Evolutionary conservation across 2,797 vertebrate species (phyloP).

Genomic region (Vireo griseus): DNA sequence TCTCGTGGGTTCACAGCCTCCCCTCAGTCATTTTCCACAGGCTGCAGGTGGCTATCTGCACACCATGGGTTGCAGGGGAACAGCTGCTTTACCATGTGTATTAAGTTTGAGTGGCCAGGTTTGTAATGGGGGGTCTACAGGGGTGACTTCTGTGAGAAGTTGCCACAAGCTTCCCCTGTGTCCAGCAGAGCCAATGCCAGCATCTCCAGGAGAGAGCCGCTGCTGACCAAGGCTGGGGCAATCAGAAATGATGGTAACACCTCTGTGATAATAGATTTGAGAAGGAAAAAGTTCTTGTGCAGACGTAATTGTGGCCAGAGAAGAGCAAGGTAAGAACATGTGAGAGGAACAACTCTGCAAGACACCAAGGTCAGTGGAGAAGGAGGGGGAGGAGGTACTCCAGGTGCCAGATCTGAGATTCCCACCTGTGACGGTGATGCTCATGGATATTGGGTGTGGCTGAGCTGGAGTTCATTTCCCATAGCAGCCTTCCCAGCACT

Average conservation of each 20-base stretch:
- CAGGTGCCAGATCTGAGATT: rapidly evolving
- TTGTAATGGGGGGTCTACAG: background rate
- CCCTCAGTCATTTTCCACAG: background rate
- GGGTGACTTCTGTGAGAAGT: background rate
- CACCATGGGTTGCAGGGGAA: background rate
- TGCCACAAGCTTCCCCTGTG: background rate
- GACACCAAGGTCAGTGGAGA: background rate
- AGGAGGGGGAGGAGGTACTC: background rate
- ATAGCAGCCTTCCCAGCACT: background rate
- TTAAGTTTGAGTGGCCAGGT: background rate
- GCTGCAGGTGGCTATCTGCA: background rate
- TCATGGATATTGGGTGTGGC: background rate
- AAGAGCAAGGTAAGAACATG: background rate
- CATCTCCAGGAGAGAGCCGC: rapidly evolving
- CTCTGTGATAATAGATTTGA: background rate
- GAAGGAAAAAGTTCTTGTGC: background rate
- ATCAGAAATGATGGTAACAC: background rate
- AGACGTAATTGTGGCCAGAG: background rate
- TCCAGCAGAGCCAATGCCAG: background rate
- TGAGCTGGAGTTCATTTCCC: background rate
- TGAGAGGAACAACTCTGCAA: background rate
- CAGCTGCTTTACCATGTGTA: too few relatives aligned
- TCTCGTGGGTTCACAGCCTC: background rate
- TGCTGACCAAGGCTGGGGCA: background rate
- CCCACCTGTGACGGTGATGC: background rate